Conservation (phyloP, 2,113 vertebrate species). For the Choloepus hoffmanni region DNA sequence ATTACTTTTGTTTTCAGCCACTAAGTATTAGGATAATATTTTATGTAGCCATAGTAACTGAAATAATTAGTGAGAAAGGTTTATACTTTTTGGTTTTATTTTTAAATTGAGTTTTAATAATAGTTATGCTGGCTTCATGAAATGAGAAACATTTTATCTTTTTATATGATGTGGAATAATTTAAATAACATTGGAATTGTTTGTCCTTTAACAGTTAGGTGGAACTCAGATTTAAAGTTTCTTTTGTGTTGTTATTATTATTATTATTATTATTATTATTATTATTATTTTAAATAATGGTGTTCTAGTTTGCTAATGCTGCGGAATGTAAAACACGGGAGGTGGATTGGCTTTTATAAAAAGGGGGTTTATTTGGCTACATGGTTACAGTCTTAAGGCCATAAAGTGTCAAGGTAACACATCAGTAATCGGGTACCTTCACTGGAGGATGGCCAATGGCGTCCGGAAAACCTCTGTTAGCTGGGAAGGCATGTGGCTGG, state of each 20-base stretch:
- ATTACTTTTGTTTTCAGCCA: not conserved
- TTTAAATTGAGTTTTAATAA: conserved; percentile 25
- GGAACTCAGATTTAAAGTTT: conserved; percentile 7
- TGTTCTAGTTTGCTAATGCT: too few relatives aligned
- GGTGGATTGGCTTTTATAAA: too few relatives aligned
- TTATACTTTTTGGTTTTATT: not conserved
- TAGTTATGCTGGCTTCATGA: conserved; percentile 42
- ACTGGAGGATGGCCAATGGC: too few relatives aligned
- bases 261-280: conserved; percentile 18
- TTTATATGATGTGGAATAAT: not conserved
- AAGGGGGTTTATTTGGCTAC: too few relatives aligned
- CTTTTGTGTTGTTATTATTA: not conserved
- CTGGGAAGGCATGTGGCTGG: too few relatives aligned
- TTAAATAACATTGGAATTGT: conserved; percentile 30
- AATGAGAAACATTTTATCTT: conserved; percentile 23
- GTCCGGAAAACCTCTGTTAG: too few relatives aligned
- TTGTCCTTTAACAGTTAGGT: conserved; percentile 34
- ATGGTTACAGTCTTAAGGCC: too few relatives aligned
- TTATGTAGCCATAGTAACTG: not conserved
- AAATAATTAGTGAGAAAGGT: conserved; percentile 31
- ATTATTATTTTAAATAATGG: too few relatives aligned
- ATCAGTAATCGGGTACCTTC: too few relatives aligned
- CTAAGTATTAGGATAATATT: not conserved
- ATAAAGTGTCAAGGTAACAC: too few relatives aligned
- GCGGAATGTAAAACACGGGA: too few relatives aligned